Base-by-base conservation (phyloP, 2,797 vertebrate species). In the Echiichthys vipera region DNA sequence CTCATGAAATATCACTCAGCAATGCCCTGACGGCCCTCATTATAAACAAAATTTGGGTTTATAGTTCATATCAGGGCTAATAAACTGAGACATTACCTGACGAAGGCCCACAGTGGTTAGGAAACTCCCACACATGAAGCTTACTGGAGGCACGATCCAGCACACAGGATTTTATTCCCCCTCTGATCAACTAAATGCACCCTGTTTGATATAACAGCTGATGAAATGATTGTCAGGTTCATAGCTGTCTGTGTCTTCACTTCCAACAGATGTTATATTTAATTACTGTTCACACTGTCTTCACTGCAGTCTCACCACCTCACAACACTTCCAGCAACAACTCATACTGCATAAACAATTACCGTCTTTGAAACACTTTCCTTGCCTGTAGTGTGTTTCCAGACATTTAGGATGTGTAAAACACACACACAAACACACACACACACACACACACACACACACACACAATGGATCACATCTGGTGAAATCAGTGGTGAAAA, bases 281-380 rank as follows among this genome's bases (percentile, higher is more conserved):
- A 93, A 95, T 94, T 93, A 93, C 84, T 78, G 84, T 88, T 93
- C 62, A 74, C 92, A 88, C 89, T 83, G 82, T 81, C 87, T 27
- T 85, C 75, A 54, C 65, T 79, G 76, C 72, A 40, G 53, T 82
- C 77, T 77, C 80, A 71, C 65, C 73, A 50, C 78, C 56, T 82
- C 68, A 56, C 57, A 70, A 65, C 88, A 78, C 83, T 63, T 83
- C 40, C 51, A 24, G 62, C 37, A 40, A 68, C 66, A 72, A 20
- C 77, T 66, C 57, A 13, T 13, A 7, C 32, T 40, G 37, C 45
- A 62, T 62, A 76, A 81, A 77, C 65, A n/a, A n/a, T n/a, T n/a
- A 55, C 37, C 3, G 37, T 51, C 45, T 67, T 53, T 72, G 58
- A 70, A 40, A 63, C 68, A 50, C 63, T 27, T 17, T 29, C n/a